A percentile compares a stretch with the other conserved stretches of the same genome.
Evolutionary conservation across 2,113 vertebrate species (phyloP).

Genomic region (Ursus arctos): DNA sequence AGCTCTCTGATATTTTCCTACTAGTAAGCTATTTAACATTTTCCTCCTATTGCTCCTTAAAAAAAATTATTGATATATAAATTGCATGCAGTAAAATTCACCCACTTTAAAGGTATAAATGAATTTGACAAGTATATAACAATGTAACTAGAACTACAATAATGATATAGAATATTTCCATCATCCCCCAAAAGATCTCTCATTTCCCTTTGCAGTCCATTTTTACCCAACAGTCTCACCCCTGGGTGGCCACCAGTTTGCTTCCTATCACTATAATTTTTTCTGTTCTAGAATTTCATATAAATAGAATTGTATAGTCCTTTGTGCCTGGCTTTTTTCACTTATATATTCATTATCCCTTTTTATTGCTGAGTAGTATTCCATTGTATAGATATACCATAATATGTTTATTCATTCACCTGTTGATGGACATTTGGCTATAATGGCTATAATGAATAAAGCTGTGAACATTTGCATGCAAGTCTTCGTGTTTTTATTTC

Average conservation of each 20-base stretch:
- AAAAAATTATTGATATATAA: constrained; percentile 25
- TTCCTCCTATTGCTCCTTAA: neutral
- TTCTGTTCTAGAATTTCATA: constrained; percentile 56
- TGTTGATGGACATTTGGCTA: constrained; percentile 53
- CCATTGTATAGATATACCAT: constrained; percentile 42
- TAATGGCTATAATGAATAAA: constrained; percentile 74
- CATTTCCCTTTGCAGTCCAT: neutral
- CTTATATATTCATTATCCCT: constrained; percentile 44
- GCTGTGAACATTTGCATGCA: constrained; percentile 71
- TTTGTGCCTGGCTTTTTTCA: constrained; percentile 39
- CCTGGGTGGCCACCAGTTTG: neutral
- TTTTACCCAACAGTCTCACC: neutral
- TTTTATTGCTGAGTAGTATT: constrained; percentile 57
- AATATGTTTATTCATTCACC: constrained; percentile 37
- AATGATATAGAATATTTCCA: neutral
- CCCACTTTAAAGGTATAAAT: neutral
- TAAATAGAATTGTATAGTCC: constrained; percentile 55
- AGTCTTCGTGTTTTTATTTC: constrained; percentile 79
- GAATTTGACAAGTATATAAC: neutral
- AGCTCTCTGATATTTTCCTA: constrained; percentile 3
- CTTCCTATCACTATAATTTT: constrained; percentile 47
- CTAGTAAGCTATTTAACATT: neutral
- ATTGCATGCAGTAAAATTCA: constrained; percentile 11
- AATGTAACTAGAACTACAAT: constrained; percentile 3
- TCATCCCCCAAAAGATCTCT: neutral